These are phyloP conservation scores for Oryzias curvinotus DNA, from an alignment of 2,113 vertebrate species.

Conservation along the genomic window DNA sequence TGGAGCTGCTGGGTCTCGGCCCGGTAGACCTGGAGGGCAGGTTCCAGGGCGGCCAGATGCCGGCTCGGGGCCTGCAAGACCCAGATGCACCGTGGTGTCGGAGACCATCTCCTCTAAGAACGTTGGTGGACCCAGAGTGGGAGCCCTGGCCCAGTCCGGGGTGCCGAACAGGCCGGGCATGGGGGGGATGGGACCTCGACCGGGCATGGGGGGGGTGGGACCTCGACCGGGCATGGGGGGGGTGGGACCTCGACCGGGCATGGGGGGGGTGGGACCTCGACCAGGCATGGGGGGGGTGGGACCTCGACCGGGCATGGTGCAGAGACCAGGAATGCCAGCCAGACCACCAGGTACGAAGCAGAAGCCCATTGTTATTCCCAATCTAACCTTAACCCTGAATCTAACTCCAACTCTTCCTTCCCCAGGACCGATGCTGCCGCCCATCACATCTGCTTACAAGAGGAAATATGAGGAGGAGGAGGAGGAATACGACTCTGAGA, in stretches of 20 bases:
- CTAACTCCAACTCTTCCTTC: background rate
- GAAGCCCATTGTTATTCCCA: no score
- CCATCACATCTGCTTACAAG: conserved; percentile 81
- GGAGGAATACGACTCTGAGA: conserved; percentile 93
- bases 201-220: conserved; percentile 70
- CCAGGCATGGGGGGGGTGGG: conserved; percentile 74
- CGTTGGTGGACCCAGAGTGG: conserved; percentile 70
- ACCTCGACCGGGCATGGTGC: conserved; percentile 73
- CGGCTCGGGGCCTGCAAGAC: conserved; percentile 74
- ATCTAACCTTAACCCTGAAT: no score
- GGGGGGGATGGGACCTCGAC: conserved; percentile 67
- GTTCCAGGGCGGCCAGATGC: conserved; percentile 48
- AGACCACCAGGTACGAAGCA: no score
- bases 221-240: conserved; percentile 48
- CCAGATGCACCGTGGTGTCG: conserved; percentile 91
- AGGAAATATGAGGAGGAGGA: conserved; percentile 85
- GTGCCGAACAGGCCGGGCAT: conserved; percentile 61
- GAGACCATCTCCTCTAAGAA: conserved; percentile 97
- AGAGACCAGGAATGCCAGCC: background rate
- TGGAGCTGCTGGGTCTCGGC: conserved; percentile 29
- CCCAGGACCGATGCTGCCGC: conserved; percentile 76
- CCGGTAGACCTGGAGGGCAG: conserved; percentile 25
- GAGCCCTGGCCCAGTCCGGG: conserved; percentile 51
- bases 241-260: conserved; percentile 80
- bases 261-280: conserved; percentile 61